Conservation (phyloP, 2,888 invertebrate genomes). For the Athalia circularis region DNA sequence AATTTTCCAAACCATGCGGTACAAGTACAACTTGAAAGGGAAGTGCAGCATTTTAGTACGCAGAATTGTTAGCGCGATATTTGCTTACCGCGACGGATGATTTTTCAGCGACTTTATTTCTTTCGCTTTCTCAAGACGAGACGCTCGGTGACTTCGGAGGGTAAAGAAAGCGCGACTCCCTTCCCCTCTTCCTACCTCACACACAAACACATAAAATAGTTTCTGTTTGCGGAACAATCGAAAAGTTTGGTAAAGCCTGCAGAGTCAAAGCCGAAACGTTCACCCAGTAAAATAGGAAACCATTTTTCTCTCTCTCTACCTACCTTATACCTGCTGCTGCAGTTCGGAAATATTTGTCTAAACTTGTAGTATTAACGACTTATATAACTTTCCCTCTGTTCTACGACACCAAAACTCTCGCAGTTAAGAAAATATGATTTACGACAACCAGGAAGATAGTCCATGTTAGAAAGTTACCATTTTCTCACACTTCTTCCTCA, state of each 20-base stretch:
- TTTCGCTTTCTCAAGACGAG: too few relatives aligned
- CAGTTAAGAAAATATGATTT: constrained; percentile 26
- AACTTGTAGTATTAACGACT: constrained; percentile 42
- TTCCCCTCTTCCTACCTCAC: background rate
- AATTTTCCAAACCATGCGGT: too few relatives aligned
- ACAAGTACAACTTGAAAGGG: too few relatives aligned
- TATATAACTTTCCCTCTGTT: constrained; percentile 18
- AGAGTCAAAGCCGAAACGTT: background rate
- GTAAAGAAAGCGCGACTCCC: background rate
- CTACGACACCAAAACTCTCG: constrained; percentile 7
- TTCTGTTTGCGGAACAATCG: constrained; percentile 35
- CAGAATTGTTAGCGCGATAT: too few relatives aligned
- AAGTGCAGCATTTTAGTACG: too few relatives aligned
- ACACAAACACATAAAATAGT: constrained; percentile 2
- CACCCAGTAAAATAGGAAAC: background rate
- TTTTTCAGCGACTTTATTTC: too few relatives aligned
- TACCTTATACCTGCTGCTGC: background rate
- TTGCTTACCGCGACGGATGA: too few relatives aligned
- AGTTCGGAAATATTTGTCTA: constrained; percentile 36
- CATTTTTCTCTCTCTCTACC: background rate
- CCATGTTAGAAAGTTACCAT: constrained; percentile 35
- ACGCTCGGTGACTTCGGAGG: background rate
- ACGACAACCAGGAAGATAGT: constrained; percentile 6
- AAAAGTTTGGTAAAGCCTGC: constrained; percentile 31
- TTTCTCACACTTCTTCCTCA: background rate